A percentile compares a stretch with the other conserved stretches of the same genome.
Conservation (phyloP, 1,140 invertebrate genomes). For the Whitmania pigra region DNA sequence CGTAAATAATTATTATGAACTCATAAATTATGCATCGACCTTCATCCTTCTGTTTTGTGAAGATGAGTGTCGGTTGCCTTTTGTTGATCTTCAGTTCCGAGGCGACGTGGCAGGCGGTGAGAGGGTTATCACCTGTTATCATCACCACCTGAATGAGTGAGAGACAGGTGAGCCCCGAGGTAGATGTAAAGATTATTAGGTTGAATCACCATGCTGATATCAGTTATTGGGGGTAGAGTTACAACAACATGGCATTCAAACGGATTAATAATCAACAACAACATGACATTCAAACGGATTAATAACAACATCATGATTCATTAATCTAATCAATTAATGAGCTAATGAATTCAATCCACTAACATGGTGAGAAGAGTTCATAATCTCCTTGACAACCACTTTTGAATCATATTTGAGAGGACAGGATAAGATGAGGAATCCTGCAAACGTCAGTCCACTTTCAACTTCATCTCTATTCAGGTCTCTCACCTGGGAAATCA, state of each 20-base stretch:
- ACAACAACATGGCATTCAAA: too few species aligned
- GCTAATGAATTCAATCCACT: conserved; percentile 27
- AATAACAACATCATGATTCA: too few species aligned
- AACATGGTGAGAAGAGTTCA: conserved; percentile 74
- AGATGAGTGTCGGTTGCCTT: conserved; percentile 61
- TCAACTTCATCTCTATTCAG: conserved; percentile 75
- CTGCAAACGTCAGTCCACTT: conserved; percentile 73
- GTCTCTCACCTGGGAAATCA: conserved; percentile 54
- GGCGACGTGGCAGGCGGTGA: conserved; percentile 97
- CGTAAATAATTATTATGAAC: too few species aligned
- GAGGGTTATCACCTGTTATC: conserved; percentile 98
- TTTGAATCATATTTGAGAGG: conserved; percentile 91
- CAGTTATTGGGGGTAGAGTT: background rate
- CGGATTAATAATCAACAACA: too few species aligned
- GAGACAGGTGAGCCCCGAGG: background rate
- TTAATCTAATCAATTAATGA: background rate
- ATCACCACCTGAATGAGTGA: conserved; percentile 61
- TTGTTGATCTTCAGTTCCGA: conserved; percentile 75
- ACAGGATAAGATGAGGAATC: conserved; percentile 97
- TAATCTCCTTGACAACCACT: conserved; percentile 77
- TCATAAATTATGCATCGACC: too few species aligned
- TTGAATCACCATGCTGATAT: background rate
- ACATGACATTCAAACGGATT: too few species aligned
- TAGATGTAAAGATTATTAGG: background rate
- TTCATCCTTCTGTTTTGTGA: conserved; percentile 38